A percentile compares a stretch with the other conserved stretches of the same genome.
Conservation (phyloP, 37 sponge, comb jelly and placozoan species). For the Mnemiopsis leidyi region DNA sequence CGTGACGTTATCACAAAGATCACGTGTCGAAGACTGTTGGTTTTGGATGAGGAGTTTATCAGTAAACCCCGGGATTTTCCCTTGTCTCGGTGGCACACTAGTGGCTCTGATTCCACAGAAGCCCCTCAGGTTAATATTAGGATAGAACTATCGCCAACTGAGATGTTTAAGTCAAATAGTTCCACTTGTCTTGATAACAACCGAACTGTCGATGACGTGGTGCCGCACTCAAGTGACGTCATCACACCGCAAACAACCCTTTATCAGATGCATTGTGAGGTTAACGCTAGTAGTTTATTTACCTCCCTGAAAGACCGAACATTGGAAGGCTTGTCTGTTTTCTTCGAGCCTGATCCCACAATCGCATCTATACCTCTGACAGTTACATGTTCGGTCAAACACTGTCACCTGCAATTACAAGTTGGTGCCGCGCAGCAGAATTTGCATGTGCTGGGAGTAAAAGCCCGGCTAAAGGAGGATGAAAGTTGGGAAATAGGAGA, state of each 20-base stretch:
- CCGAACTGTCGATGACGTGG: background rate
- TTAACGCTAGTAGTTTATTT: background rate
- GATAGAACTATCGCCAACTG: background rate
- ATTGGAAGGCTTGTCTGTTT: background rate
- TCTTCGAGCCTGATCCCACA: slow-evolving; percentile 45
- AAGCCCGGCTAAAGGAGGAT: background rate
- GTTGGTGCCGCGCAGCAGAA: background rate
- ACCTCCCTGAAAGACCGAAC: background rate
- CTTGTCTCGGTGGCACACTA: background rate
- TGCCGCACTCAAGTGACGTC: background rate
- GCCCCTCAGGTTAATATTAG: background rate
- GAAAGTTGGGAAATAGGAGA: background rate
- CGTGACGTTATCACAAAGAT: slow-evolving; percentile 4
- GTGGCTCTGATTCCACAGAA: background rate
- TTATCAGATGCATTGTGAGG: background rate
- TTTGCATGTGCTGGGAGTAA: background rate
- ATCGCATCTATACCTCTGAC: background rate
- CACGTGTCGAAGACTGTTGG: background rate
- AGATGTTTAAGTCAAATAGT: background rate
- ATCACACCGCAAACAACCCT: background rate
- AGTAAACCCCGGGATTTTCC: slow-evolving; percentile 45
- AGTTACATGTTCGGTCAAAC: background rate
- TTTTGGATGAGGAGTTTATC: slow-evolving; percentile 8
- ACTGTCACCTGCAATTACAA: background rate
- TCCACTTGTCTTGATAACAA: background rate